phyloP scores from a whole-genome alignment of 2,797 vertebrate genomes.

The Hirundo rustica region DNA sequence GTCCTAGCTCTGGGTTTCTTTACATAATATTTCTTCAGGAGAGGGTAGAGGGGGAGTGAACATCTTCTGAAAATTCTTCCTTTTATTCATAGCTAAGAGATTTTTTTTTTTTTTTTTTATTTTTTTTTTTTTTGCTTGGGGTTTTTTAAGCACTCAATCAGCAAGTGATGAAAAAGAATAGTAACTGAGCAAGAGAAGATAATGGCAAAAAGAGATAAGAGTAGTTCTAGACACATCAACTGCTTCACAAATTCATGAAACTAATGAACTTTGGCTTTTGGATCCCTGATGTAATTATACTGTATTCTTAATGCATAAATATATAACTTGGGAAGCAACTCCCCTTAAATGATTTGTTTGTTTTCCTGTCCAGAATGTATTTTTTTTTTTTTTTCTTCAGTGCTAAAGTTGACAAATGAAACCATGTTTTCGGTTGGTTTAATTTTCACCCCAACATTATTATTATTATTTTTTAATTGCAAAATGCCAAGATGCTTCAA shows the following conservation, averaged over 20 bases:
- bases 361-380: background rate
- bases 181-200: background rate
- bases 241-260: background rate
- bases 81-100: background rate
- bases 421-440: background rate
- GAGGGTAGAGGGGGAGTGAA: background rate
- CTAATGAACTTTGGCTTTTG: background rate
- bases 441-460: background rate
- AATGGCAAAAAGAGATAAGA: background rate
- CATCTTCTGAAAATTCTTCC: slow-evolving; percentile 46
- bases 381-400: background rate
- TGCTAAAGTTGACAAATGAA: slow-evolving; percentile 23
- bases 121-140: background rate
- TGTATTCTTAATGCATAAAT: background rate
- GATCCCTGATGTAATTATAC: background rate
- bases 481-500: background rate
- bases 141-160: background rate
- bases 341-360: background rate
- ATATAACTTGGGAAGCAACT: background rate
- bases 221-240: background rate
- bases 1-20: background rate
- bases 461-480: background rate
- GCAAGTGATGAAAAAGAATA: background rate
- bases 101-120: background rate
- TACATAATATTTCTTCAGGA: background rate